These are phyloP conservation scores for Aplochiton taeniatus DNA, from an alignment of 2,797 vertebrate genomes.

Conservation along the genomic window DNA sequence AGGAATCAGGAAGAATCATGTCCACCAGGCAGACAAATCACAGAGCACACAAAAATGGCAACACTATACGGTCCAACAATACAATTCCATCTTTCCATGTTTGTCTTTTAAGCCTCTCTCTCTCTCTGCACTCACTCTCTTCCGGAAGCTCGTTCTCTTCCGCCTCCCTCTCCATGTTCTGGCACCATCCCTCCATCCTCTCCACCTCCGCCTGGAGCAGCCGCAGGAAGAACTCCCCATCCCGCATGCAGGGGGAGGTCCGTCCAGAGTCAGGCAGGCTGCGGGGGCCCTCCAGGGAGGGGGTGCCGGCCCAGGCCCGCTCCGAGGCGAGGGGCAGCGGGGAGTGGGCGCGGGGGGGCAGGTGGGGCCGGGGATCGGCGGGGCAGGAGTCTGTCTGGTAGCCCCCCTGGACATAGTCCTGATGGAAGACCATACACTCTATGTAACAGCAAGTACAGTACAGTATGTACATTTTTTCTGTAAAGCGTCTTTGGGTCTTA, in stretches of 20 bases:
- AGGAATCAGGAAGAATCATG: background rate
- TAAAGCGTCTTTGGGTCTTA: too few species aligned
- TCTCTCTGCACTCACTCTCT: conserved; percentile 76
- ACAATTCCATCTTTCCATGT: conserved; percentile 5
- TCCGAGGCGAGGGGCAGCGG: conserved; percentile 74
- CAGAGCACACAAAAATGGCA: too few species aligned
- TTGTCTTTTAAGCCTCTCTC: background rate
- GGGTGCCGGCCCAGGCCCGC: conserved; percentile 75
- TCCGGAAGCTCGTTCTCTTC: conserved; percentile 95
- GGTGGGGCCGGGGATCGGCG: conserved; percentile 67
- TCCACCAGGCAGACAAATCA: background rate
- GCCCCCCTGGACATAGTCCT: conserved; percentile 83
- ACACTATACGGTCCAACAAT: background rate
- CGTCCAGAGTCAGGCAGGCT: conserved; percentile 95
- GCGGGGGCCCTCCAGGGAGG: conserved; percentile 84
- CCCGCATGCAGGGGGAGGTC: conserved; percentile 91
- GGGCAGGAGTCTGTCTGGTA: conserved; percentile 76
- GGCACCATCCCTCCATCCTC: conserved; percentile 98
- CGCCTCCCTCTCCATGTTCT: conserved; percentile 95
- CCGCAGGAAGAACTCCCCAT: conserved; percentile 96
- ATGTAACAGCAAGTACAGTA: too few species aligned
- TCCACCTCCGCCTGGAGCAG: conserved; percentile 95
- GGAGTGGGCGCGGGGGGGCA: conserved; percentile 76
- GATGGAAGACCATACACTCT: background rate
- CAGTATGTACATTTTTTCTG: too few species aligned